Base-by-base conservation (phyloP, 2,888 invertebrate genomes). In the Pyrocoelia pectoralis region DNA sequence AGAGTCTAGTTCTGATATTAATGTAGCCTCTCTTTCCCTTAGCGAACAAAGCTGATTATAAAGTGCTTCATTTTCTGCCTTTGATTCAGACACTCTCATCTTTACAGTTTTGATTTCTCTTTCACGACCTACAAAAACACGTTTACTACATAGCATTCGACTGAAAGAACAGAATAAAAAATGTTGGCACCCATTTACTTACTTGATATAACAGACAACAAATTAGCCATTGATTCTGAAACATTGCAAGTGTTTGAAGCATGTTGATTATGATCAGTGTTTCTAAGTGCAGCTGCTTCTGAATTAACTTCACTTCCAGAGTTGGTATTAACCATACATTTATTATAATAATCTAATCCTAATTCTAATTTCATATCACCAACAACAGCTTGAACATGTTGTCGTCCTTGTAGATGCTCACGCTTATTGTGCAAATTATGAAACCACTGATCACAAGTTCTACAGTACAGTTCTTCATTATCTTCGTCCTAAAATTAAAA, bases 401-500 rank as follows among this genome's bases (percentile, higher is more conserved):
- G 84, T 64, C 83, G 79, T 5, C 86, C 86, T 73, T 84, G 84
- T 68, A 86, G 77, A 76, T 87, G 87, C 70, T 86, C 86, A 56
- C 83, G 80, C 73, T 86, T 86, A 74, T 87, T 86, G 72, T 86
- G 86, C 38, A 84, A 74, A 65, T 84, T 84, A 63, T 84, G 84
- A 73, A 87, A 87, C 80, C 84, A 85, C 71, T 85, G 84, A 73
- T 86, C 84, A 74, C 87, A 87, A 2, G 84, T 83, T 61, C 84
- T 80, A 73, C 87, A 87, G 72, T 86, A 85, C 48, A 86, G 75
- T 70, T 85, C 85, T 72, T 84, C 83, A 71, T 83, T 83, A 69
- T 84, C 84, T 75, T 85, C 85, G 69, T 85, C 85, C 85, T 86
- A 71, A 13, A 76, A 73, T 40, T 61, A 24, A 46, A 15, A 15